Conservation (phyloP, 2,113 vertebrate genomes). For the Eidolon helvum region DNA sequence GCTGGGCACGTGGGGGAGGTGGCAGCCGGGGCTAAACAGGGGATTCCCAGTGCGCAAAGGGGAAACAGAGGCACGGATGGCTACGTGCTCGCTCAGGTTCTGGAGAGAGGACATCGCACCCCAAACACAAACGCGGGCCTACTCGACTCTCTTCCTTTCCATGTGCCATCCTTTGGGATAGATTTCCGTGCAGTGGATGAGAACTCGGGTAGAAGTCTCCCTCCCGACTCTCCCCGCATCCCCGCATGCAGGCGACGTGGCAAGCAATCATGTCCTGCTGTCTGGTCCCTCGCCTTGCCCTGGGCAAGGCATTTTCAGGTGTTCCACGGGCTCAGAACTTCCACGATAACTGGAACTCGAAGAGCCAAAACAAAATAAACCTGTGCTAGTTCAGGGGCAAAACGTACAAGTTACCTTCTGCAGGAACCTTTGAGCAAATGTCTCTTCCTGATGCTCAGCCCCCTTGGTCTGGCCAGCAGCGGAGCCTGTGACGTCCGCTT, state of each 20-base stretch:
- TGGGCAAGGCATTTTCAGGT: no score
- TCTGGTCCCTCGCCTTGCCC: no score
- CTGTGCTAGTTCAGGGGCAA: neutral
- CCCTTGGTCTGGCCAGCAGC: rapidly evolving
- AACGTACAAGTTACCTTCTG: neutral
- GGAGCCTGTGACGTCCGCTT: neutral
- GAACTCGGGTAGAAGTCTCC: neutral
- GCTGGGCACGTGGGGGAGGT: rapidly evolving
- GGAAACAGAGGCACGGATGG: neutral
- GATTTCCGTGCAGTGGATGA: neutral
- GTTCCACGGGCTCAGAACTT: neutral
- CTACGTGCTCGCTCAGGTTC: neutral
- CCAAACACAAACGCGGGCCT: neutral
- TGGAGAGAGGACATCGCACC: neutral
- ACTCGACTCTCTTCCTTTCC: neutral
- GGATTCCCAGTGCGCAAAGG: neutral
- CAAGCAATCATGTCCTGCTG: neutral
- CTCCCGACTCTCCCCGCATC: neutral
- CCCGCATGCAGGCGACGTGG: neutral
- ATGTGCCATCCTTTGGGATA: neutral
- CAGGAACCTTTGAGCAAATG: neutral
- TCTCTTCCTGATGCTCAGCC: neutral
- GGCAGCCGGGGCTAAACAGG: neutral
- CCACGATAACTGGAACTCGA: neutral
- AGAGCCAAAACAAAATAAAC: neutral